Evolutionary conservation across 53 echinoderm and acorn worm species (phyloP), one percentile per base, ranked within the genome.

Genomic region (Arbacia lixula): DNA sequence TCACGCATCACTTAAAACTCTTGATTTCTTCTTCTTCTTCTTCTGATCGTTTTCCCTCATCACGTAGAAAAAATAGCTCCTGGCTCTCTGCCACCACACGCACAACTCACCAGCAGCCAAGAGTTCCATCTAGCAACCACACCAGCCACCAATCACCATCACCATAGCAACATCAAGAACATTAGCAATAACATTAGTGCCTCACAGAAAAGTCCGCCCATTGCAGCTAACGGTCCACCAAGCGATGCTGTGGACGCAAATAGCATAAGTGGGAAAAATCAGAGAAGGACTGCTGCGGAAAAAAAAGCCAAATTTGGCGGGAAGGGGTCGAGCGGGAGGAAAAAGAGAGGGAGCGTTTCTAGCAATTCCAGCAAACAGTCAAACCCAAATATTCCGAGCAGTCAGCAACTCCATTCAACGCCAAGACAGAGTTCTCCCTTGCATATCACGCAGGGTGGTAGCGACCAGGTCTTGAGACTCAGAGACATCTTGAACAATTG

Each of bases 51-150:
- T n/a, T n/a, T 69, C 69, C 26, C 28, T 69, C 69, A 69, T 69
- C 43, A 42, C 28, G 42, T 64, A 81, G 82, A 63, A 34, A 46
- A 61, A 61, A 19, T 49, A n/a, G 26, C 62, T 32, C 39, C 46
- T 64, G 63, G 35, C 61, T 30, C 82, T 64, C 64, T 81, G 63
- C 82, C 82, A 46, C 64, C 82, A 29, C 62, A 42, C 64, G 29
- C 62, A 8, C 82, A 81, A 81, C 82, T 81, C 82, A 81, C 64
- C 2, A 41, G 63, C 63, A 81, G 82, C 46, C 82, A 81, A 81
- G 64, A 81, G 46, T 64, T 30, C 39, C 62, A 81, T 63, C 63
- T 81, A 81, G 82, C 82, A 43, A 51, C 82, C 64, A 81, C 64
- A 27, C 63, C 28, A 31, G 49, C 63, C 29, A 81, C 82, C 63